Evolutionary conservation across 2,797 vertebrate species (phyloP), one percentile per base, ranked within the genome.

Genomic region (Cryptoblepharus egeriae): DNA sequence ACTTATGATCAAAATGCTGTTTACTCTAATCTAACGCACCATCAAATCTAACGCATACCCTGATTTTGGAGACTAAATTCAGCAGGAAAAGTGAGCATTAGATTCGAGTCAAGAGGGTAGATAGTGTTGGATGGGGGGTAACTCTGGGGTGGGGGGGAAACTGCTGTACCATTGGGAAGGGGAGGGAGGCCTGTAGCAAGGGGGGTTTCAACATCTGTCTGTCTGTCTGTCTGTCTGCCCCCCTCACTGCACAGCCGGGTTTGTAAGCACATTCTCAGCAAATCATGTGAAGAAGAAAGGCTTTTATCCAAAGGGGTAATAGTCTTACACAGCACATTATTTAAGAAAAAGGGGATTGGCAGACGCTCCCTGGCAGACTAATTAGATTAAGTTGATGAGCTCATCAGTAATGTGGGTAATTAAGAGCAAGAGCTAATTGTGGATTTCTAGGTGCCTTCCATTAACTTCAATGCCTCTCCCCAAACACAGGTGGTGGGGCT

Each of bases 361-460:
- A 72, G n/a, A 75, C 77, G 89, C 87, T 89, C 88, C 87, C 86
- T 30, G 69, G 76, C 86, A 89, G 88, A 71, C 87, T 94, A 84
- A 90, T 92, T 89, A 89, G 88, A 85, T 85, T 85, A 88, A 86
- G 82, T 24, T 90, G 89, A 92, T 85, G 87, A 93, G 88, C 89
- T 89, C 90, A 78, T 90, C 82, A 79, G 89, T 89, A 91, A 89
- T 28, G 79, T 81, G 78, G 69, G 52, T 91, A 90, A 90, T 93
- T 91, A 93, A 90, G 84, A 90, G 67, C 73, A 69, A 77, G 91
- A 92, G 77, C 58, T 88, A 89, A 90, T 76, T 89, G 85, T 0
- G 20, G 90, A 64, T 79, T 86, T 77, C 49, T 89, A 75, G 84
- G 77, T 89, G 74, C 85, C 92, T 80, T 28, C 0, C 1, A 0